phyloP scores from a whole-genome alignment of 1,140 invertebrate genomes.

The Agrilus planipennis region DNA sequence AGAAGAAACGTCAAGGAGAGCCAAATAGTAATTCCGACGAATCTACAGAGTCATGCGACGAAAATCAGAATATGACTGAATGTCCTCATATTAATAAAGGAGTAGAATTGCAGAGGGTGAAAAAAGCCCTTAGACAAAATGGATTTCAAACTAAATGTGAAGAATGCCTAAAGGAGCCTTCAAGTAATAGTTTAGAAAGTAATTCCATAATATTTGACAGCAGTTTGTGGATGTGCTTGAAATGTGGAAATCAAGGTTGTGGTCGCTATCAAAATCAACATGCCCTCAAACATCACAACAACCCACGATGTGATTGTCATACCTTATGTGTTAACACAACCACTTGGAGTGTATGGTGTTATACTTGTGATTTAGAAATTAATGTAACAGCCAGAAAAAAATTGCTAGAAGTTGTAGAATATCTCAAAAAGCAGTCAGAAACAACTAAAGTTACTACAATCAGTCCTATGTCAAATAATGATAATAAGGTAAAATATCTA shows the following conservation, averaged over 20 bases:
- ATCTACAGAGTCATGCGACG: conserved; percentile 47
- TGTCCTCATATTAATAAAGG: conserved; percentile 61
- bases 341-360: conserved; percentile 64
- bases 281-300: conserved; percentile 63
- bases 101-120: conserved; percentile 49
- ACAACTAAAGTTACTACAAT: neutral
- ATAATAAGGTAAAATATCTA: conserved; percentile 12
- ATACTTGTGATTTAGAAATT: conserved; percentile 50
- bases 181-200: conserved; percentile 25
- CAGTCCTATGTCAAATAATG: conserved; percentile 1
- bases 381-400: conserved; percentile 45
- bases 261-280: conserved; percentile 57
- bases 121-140: conserved; percentile 44
- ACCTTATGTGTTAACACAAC: conserved; percentile 58
- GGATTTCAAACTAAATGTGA: conserved; percentile 47
- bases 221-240: conserved; percentile 55
- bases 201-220: conserved; percentile 42
- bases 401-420: conserved; percentile 50
- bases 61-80: conserved; percentile 34
- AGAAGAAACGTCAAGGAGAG: conserved; percentile 53
- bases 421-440: conserved; percentile 42
- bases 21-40: conserved; percentile 40
- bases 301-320: conserved; percentile 63
- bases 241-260: conserved; percentile 65
- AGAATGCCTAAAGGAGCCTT: conserved; percentile 41